A percentile compares a stretch with the other conserved stretches of the same genome.
These are phyloP conservation scores for Ornithoptera priamus DNA, from an alignment of 2,888 invertebrate genomes.

Conservation along the genomic window DNA sequence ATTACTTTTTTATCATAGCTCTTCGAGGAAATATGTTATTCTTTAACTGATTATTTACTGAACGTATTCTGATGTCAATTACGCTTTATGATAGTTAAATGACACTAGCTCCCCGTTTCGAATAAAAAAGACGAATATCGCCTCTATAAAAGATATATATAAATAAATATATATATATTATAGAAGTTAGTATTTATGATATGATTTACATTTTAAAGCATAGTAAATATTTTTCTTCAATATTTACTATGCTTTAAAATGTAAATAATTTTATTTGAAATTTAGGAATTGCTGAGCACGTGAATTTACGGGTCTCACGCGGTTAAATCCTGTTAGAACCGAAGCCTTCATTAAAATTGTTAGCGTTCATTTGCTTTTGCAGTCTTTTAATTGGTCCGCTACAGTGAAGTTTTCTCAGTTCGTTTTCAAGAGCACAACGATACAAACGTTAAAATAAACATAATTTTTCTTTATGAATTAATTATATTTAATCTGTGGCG, in stretches of 20 bases:
- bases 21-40: neutral
- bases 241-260: neutral
- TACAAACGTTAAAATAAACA: constrained; percentile 34
- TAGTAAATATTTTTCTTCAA: too few relatives aligned
- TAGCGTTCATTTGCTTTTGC: constrained; percentile 54
- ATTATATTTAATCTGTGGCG: constrained; percentile 11
- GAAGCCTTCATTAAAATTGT: constrained; percentile 61
- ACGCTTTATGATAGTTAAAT: neutral
- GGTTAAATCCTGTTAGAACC: constrained; percentile 76
- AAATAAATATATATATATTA: too few relatives aligned
- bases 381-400: constrained; percentile 64
- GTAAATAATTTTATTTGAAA: neutral
- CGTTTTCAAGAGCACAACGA: constrained; percentile 45
- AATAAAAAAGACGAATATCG: neutral
- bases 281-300: constrained; percentile 15
- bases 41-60: neutral
- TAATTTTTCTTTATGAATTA: neutral
- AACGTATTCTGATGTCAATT: too few relatives aligned
- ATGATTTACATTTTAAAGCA: neutral
- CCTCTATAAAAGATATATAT: too few relatives aligned
- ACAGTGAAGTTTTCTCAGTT: constrained; percentile 55
- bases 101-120: neutral
- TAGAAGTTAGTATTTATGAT: too few relatives aligned
- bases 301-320: constrained; percentile 43
- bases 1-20: constrained; percentile 3